Percentiles rank a stretch among this genome's conserved stretches.
Conservation (phyloP, 1,140 invertebrate species). For the Scaptomyza pallida region DNA sequence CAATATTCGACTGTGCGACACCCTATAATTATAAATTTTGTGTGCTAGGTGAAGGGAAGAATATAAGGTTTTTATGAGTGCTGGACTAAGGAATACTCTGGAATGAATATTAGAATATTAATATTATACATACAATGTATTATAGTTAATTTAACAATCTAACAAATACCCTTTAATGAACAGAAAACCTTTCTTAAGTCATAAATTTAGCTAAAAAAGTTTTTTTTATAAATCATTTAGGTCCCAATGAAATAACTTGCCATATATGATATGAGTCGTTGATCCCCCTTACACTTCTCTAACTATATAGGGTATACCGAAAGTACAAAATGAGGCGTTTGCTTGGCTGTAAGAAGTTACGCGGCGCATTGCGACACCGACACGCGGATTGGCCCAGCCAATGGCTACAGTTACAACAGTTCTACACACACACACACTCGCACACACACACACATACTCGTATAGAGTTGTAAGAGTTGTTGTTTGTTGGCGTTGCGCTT, state of each 20-base stretch:
- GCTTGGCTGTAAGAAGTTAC: constrained; percentile 42
- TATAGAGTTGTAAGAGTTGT: constrained; percentile 18
- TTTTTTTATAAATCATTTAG: too few relatives aligned
- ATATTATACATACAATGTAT: too few relatives aligned
- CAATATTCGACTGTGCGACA: not conserved
- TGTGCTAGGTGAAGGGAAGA: not conserved
- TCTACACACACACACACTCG: not conserved
- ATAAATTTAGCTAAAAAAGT: too few relatives aligned
- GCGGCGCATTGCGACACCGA: constrained; percentile 65
- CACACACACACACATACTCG: not conserved
- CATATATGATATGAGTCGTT: too few relatives aligned
- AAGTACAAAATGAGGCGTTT: constrained; percentile 35
- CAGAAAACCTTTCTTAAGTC: too few relatives aligned
- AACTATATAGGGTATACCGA: constrained; percentile 17
- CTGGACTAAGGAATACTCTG: constrained; percentile 5
- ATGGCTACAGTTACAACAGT: constrained; percentile 19
- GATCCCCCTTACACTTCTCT: not conserved
- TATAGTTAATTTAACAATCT: too few relatives aligned
- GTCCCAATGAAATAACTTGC: too few relatives aligned
- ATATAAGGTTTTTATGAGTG: not conserved
- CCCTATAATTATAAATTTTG: not conserved
- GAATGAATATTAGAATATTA: too few relatives aligned
- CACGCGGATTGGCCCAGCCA: constrained; percentile 38
- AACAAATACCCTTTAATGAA: too few relatives aligned
- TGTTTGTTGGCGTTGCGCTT: constrained; percentile 20